Evolutionary conservation across 2,113 vertebrate genomes (phyloP), one percentile per base, ranked within the genome.

Genomic region (Sprattus sprattus): DNA sequence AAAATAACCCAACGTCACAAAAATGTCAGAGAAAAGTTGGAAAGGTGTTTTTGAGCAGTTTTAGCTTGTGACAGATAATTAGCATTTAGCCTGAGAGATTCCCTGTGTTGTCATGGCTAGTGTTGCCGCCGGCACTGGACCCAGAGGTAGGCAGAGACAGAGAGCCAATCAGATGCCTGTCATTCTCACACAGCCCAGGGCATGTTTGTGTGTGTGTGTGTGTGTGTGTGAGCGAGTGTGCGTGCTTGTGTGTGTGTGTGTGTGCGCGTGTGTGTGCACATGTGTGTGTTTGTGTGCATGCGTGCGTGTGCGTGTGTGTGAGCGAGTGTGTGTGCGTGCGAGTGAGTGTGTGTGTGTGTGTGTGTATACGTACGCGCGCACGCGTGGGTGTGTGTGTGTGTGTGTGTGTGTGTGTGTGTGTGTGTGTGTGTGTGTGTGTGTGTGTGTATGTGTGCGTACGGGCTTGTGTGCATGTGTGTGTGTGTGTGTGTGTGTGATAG

Each of bases 21-120:
- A 39, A 16, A 16, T 78, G 3, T 39, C 10, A 3, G 32, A 78
- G 71, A 60, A 22, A 60, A 60, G 54, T 60, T 60, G 54, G 18
- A 22, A 22, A 22, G 54, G 20, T 60, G 71, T 78, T 1, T 78
- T 78, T 78, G 71, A 78, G 71, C 8, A 8, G 28, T 28, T 28
- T 32, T 11, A 78, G 71, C 71, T 32, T 78, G 28, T 44, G 71
- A 78, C 71, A 39, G 71, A 78, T 78, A 78, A 78, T 32, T 78
- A 78, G 71, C 32, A 39, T 32, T 16, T 32, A 78, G 67, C 67
- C 28, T 75, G 2, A 4, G 25, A 75, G 71, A 32, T 32, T 44
- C 6, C 71, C 71, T 78, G 64, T 25, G 64, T 8, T 28, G 9
- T 10, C 64, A 28, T 25, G 6, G 11, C 1, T 8, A 10, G 64